Percentiles rank a stretch among this genome's conserved stretches.
phyloP scores from a whole-genome alignment of 2,797 vertebrate species.

The Spheniscus humboldti region DNA sequence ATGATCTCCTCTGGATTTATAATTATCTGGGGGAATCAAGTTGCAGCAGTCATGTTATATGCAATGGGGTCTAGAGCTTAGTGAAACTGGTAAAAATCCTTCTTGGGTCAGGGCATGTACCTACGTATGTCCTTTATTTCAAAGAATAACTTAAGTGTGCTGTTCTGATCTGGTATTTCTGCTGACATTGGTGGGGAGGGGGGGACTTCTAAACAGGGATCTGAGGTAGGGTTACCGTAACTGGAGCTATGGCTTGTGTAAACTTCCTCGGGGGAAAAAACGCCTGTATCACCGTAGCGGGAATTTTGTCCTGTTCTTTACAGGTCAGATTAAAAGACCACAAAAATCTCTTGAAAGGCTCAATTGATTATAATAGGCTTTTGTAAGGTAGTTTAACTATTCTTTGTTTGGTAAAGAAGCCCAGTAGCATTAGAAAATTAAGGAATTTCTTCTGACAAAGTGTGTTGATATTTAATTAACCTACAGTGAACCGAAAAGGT shows the following conservation, averaged over 20 bases:
- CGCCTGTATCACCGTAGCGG: neutral
- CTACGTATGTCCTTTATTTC: neutral
- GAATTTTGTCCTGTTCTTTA: neutral
- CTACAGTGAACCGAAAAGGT: neutral
- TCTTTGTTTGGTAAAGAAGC: neutral
- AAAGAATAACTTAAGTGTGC: slow-evolving; percentile 20
- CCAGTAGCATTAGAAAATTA: neutral
- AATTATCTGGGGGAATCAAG: neutral
- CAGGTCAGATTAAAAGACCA: neutral
- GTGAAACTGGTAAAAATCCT: slow-evolving; percentile 2
- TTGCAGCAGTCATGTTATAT: neutral
- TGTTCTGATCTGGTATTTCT: slow-evolving; percentile 22
- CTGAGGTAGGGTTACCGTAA: slow-evolving; percentile 40
- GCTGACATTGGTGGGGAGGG: neutral
- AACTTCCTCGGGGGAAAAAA: slow-evolving; percentile 14
- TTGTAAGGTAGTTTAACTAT: neutral
- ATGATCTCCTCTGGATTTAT: neutral
- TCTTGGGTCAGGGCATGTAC: neutral
- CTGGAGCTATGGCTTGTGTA: slow-evolving; percentile 11
- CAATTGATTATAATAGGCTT: neutral
- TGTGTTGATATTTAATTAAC: neutral
- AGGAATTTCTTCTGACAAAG: neutral
- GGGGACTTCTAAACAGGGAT: slow-evolving; percentile 35
- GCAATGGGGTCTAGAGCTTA: neutral
- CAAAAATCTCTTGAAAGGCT: neutral